phyloP scores from a whole-genome alignment of 2,113 vertebrate genomes.

The Corydoras maculifer region DNA sequence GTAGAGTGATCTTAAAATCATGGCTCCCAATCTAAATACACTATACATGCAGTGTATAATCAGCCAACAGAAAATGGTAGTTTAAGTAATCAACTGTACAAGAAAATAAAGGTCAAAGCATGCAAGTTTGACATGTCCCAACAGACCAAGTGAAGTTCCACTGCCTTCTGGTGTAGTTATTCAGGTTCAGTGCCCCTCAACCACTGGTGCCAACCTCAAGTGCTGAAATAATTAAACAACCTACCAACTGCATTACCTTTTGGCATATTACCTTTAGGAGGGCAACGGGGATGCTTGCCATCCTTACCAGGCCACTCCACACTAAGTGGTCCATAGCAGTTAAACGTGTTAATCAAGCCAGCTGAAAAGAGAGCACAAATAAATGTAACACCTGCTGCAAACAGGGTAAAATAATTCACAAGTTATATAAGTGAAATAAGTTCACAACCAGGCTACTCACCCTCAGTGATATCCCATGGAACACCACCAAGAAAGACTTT shows the following conservation, averaged over 20 bases:
- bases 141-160: no score
- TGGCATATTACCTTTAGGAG: constrained; percentile 99
- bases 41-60: no score
- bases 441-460: constrained; percentile 54
- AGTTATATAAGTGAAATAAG: no score
- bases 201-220: neutral
- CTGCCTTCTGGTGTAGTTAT: neutral
- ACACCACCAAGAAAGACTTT: constrained; percentile 97
- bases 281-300: constrained; percentile 98
- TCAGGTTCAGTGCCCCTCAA: neutral
- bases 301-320: constrained; percentile 99
- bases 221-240: constrained; percentile 51
- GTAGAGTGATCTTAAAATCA: no score
- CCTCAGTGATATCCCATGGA: constrained; percentile 98
- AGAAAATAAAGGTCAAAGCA: neutral
- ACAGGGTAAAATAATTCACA: neutral
- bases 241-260: constrained; percentile 98
- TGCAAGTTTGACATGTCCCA: neutral
- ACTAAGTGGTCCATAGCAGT: constrained; percentile 89
- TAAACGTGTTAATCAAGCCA: constrained; percentile 93
- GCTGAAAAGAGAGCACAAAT: constrained; percentile 59
- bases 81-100: no score
- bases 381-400: neutral
- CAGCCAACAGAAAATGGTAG: no score
- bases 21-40: no score